These are phyloP conservation scores for Pararge aegeria DNA, from an alignment of 1,140 invertebrate genomes.

Conservation along the genomic window DNA sequence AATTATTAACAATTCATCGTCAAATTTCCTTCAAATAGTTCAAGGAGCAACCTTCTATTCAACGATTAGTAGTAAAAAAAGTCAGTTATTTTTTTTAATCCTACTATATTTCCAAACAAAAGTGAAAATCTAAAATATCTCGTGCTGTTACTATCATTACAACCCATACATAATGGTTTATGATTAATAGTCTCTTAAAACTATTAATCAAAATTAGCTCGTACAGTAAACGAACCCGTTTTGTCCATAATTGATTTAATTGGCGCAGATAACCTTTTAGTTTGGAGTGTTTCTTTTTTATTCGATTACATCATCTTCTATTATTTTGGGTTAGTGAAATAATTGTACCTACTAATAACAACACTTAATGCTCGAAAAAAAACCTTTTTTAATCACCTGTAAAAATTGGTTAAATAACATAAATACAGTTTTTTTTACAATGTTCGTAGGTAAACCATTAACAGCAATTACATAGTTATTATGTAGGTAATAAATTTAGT, in stretches of 20 bases:
- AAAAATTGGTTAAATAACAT: not conserved
- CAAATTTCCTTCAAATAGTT: no score
- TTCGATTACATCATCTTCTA: not conserved
- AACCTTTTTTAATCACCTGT: not conserved
- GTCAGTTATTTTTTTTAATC: no score
- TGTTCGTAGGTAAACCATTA: no score
- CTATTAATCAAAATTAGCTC: slow-evolving; percentile 9
- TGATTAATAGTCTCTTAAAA: slow-evolving; percentile 6
- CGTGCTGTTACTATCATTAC: no score
- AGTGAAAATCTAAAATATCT: no score
- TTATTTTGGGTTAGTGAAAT: slow-evolving; percentile 15
- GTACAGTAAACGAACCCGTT: slow-evolving; percentile 2
- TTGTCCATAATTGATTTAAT: slow-evolving; percentile 10
- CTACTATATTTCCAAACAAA: no score
- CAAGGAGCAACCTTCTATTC: no score
- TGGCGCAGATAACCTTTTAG: slow-evolving; percentile 3
- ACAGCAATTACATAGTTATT: not conserved
- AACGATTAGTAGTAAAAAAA: no score
- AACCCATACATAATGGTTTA: not conserved
- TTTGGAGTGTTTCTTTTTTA: not conserved
- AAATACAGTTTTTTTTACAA: not conserved
- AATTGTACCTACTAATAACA: not conserved
- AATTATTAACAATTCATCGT: no score
- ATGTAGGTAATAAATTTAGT: not conserved
- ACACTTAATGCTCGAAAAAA: not conserved